phyloP scores from a whole-genome alignment of 1,140 invertebrate genomes.

The Trichoplusia ni region DNA sequence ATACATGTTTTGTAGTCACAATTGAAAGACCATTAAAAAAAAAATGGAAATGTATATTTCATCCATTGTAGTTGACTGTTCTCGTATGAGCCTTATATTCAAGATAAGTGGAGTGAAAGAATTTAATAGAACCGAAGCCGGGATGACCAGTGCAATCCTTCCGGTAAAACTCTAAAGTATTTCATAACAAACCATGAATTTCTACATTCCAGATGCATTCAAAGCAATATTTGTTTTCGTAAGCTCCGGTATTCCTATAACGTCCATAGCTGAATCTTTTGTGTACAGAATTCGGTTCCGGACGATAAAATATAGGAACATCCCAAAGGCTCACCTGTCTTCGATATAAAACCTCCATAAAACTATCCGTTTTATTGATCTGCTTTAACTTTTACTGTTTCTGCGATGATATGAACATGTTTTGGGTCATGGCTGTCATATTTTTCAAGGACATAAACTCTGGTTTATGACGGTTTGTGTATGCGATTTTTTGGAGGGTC shows the following conservation, averaged over 20 bases:
- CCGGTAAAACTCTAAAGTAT: background rate
- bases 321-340: constrained; percentile 54
- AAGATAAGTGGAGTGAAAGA: background rate
- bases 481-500: constrained; percentile 12
- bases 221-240: constrained; percentile 22
- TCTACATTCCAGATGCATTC: background rate
- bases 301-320: constrained; percentile 22
- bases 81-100: too few species aligned
- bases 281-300: constrained; percentile 18
- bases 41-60: too few species aligned
- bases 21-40: too few species aligned
- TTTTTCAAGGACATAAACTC: constrained; percentile 12
- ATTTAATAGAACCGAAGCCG: background rate
- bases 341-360: constrained; percentile 60
- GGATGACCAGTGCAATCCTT: background rate
- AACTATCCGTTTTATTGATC: constrained; percentile 66
- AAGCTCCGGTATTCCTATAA: constrained; percentile 4
- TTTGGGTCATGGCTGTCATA: constrained; percentile 8
- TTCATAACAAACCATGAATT: background rate
- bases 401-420: constrained; percentile 54
- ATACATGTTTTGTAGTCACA: too few species aligned
- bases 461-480: background rate
- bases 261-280: constrained; percentile 8
- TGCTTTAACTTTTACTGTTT: constrained; percentile 53
- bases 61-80: too few species aligned